Base-by-base conservation (phyloP, 2,113 vertebrate species). In the Capreolus pygargus region DNA sequence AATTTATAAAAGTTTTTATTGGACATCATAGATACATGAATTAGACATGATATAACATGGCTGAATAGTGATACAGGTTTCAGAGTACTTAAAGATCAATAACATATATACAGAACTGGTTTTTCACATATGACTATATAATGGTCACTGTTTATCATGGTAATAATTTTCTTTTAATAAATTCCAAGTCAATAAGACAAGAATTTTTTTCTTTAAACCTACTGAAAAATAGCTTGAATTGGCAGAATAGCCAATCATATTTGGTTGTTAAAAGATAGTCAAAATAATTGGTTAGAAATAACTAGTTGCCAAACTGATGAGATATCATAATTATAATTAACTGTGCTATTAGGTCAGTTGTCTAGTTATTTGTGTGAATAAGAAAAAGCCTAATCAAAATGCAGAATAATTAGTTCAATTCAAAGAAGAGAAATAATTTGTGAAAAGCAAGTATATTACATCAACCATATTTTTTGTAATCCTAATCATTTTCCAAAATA, bases 251-350 rank as follows among this genome's bases (percentile, higher is more conserved):
- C 95, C 93, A 96, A 95, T 95, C 78, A 43, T 94, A 81, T 94
- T 96, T 86, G 39, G 89, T 93, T 95, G 28, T 97, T 93, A 93
- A 90, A 96, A 97, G 86, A 96, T 95, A 93, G 95, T 97, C 60
- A 95, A 67, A 95, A 64, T 97, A 94, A 97, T 94, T 98, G 93
- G 88, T 91, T 95, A 94, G 96, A 97, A 97, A 97, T 97, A 97
- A 95, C 94, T 86, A 97, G 93, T 97, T 94, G 91, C 91, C 95
- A 93, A 86, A 91, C 47, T 95, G 95, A 97, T 97, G 95, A 97
- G 60, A 93, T 91, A 70, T 91, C 89, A 89, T 94, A 95, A 97
- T 97, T 91, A 60, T 91, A 97, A 96, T 98, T 96, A 95, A 97
- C 55, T 47, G 27, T 93, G 92, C 86, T 94, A 83, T 89, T 96